Evolutionary conservation across 2,797 vertebrate species (phyloP).

Genomic region (Pyrocephalus nanus): DNA sequence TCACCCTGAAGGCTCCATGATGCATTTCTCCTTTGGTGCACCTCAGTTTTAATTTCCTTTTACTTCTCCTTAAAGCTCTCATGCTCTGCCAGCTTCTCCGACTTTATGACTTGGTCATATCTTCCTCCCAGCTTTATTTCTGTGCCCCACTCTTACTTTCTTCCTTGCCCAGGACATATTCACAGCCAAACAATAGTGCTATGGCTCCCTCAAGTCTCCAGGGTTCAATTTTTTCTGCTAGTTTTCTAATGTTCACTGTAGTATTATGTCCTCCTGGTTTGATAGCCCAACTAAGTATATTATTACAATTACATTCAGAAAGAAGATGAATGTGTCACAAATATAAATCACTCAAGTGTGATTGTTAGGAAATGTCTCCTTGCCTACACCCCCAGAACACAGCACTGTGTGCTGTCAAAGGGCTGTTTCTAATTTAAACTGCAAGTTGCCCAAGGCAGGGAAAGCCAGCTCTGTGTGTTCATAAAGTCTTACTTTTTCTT

Average conservation of each 20-base stretch:
- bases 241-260: background rate
- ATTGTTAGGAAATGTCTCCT: background rate
- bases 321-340: conserved; percentile 12
- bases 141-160: background rate
- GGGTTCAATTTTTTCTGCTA: background rate
- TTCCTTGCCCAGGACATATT: background rate
- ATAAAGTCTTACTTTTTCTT: background rate
- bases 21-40: background rate
- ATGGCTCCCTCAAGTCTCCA: background rate
- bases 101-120: background rate
- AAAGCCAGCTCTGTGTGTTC: conserved; percentile 5
- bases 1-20: background rate
- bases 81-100: background rate
- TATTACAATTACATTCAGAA: conserved; percentile 13
- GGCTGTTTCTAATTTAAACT: conserved; percentile 30
- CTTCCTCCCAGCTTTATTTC: background rate
- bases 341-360: background rate
- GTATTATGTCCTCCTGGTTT: background rate
- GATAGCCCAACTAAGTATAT: background rate
- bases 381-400: background rate
- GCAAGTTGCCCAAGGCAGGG: conserved; percentile 19
- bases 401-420: background rate
- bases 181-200: background rate
- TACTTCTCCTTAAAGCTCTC: conserved; percentile 1
- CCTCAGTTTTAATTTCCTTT: conserved; percentile 30